A percentile compares a stretch with the other conserved stretches of the same genome.
Conservation (phyloP, 2,113 vertebrate genomes). For the Hemiscyllium ocellatum region DNA sequence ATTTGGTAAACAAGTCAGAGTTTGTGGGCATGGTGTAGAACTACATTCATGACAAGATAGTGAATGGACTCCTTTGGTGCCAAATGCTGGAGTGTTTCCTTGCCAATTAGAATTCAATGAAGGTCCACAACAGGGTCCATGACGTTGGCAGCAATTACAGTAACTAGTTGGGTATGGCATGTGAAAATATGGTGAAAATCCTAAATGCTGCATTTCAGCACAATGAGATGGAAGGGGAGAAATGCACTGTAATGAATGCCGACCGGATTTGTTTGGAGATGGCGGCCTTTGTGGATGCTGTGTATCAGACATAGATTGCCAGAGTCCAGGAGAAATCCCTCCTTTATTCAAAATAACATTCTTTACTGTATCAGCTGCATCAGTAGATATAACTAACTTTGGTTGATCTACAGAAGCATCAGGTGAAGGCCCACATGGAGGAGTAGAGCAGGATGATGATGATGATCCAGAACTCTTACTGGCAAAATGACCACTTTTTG, state of each 20-base stretch:
- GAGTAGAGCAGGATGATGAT: constrained; percentile 46
- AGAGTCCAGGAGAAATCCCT: constrained; percentile 42
- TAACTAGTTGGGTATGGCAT: constrained; percentile 49
- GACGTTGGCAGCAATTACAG: constrained; percentile 59
- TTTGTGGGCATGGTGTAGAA: constrained; percentile 47
- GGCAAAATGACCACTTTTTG: constrained; percentile 44
- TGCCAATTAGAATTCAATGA: constrained; percentile 53
- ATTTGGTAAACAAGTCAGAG: constrained; percentile 49
- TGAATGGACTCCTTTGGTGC: constrained; percentile 39
- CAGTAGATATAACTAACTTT: constrained; percentile 41
- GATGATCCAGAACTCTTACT: constrained; percentile 47
- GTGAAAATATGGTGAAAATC: constrained; percentile 48
- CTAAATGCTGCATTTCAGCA: constrained; percentile 61
- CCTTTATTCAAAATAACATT: constrained; percentile 40
- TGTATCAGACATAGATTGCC: constrained; percentile 41
- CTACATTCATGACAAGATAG: constrained; percentile 51
- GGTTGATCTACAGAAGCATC: constrained; percentile 49
- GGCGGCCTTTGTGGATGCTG: constrained; percentile 40
- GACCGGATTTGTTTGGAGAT: constrained; percentile 39
- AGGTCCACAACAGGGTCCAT: constrained; percentile 47
- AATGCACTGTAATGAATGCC: constrained; percentile 47
- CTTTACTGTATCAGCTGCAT: constrained; percentile 43
- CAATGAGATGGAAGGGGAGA: constrained; percentile 47
- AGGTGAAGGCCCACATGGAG: constrained; percentile 49
- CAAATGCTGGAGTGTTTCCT: constrained; percentile 43